A percentile compares a stretch with the other conserved stretches of the same genome.
Evolutionary conservation across 2,113 vertebrate genomes (phyloP).

Genomic region (Eptesicus fuscus): DNA sequence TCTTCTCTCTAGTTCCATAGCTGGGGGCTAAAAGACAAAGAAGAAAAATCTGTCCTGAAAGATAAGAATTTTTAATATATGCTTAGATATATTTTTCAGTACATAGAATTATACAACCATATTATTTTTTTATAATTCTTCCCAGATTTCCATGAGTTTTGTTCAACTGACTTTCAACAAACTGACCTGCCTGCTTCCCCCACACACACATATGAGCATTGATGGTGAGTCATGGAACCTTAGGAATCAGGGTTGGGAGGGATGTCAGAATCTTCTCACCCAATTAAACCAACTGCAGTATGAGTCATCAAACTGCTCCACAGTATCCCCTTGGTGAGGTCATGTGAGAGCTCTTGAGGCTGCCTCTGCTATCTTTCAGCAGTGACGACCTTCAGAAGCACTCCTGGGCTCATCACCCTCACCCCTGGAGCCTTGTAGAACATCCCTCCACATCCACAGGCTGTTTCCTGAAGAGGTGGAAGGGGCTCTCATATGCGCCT

Average conservation of each 20-base stretch:
- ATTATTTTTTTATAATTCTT: not conserved
- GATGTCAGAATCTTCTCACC: not conserved
- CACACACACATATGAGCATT: not conserved
- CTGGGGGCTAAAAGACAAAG: not conserved
- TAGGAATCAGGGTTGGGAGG: not conserved
- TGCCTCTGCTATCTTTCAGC: not conserved
- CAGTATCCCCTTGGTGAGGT: not conserved
- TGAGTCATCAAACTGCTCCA: not conserved
- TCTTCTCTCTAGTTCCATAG: not conserved
- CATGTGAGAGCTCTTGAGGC: not conserved
- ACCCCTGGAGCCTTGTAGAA: not conserved
- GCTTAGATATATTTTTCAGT: not conserved
- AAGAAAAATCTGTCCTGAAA: not conserved
- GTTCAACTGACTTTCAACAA: not conserved
- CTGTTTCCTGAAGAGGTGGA: not conserved
- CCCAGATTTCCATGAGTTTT: not conserved
- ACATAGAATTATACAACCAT: not conserved
- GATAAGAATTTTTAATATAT: not conserved
- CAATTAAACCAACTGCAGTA: not conserved
- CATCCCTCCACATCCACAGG: not conserved
- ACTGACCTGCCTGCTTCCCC: not conserved
- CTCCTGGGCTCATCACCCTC: not conserved
- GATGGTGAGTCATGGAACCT: not conserved
- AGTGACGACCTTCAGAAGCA: not conserved
- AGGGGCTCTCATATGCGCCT: not conserved